phyloP scores from a whole-genome alignment of 1,140 invertebrate species.

The Araneus ventricosus region DNA sequence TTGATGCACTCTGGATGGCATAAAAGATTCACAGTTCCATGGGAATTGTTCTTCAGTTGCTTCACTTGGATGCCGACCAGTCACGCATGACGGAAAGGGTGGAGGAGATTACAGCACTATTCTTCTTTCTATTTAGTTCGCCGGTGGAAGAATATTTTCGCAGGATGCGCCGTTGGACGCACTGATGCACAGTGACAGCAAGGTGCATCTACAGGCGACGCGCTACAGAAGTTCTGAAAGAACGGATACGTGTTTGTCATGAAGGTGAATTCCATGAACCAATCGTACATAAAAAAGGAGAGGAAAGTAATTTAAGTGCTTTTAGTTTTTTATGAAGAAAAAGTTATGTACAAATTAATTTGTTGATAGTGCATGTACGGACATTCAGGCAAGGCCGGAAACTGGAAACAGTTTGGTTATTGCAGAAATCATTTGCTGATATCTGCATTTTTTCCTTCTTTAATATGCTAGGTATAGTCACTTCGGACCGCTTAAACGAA shows the following conservation, averaged over 20 bases:
- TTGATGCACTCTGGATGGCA: constrained; percentile 10
- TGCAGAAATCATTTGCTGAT: no score
- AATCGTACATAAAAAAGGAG: not conserved
- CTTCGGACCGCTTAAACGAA: no score
- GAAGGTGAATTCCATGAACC: not conserved
- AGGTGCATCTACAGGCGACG: not conserved
- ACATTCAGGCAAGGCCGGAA: no score
- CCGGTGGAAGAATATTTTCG: not conserved
- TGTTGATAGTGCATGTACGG: no score
- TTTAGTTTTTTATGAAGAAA: no score
- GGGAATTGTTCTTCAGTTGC: constrained; percentile 4
- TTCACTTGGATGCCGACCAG: constrained; percentile 25
- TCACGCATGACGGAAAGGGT: constrained; percentile 28
- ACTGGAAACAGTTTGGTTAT: no score
- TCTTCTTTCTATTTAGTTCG: constrained; percentile 15
- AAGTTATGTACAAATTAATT: no score
- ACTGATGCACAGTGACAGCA: not conserved
- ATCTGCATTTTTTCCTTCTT: no score
- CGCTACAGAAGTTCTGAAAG: not conserved
- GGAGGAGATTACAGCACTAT: not conserved
- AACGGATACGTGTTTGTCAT: not conserved
- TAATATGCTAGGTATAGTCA: no score
- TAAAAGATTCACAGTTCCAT: constrained; percentile 27
- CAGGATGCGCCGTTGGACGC: not conserved
- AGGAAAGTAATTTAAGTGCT: not conserved